These are phyloP conservation scores for Crotalus helleri DNA, from an alignment of 2,113 vertebrate species.

Conservation along the genomic window DNA sequence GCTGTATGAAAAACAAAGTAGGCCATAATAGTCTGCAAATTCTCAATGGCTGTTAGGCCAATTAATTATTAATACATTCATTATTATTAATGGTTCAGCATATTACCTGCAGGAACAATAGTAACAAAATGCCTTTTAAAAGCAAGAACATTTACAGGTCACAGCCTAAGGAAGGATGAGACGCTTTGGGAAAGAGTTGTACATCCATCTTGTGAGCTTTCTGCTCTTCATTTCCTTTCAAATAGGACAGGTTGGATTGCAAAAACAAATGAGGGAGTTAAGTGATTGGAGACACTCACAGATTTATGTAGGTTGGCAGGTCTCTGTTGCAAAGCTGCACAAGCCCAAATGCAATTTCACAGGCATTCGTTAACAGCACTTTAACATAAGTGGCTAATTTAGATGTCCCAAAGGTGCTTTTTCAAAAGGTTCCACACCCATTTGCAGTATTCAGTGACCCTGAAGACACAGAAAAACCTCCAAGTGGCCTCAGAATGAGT, in stretches of 20 bases:
- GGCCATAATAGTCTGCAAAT: conserved; percentile 28
- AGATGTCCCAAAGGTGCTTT: neutral
- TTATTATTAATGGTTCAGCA: conserved; percentile 21
- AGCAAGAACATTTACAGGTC: conserved; percentile 10
- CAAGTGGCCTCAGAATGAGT: neutral
- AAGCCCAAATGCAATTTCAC: neutral
- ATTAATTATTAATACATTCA: conserved; percentile 10
- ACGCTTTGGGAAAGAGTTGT: neutral
- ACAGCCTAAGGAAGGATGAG: neutral
- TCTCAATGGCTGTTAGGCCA: conserved; percentile 24
- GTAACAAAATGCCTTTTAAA: conserved; percentile 27
- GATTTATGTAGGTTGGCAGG: neutral
- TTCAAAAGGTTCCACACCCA: neutral
- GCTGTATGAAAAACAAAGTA: conserved; percentile 12
- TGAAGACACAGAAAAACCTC: neutral
- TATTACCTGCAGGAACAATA: neutral
- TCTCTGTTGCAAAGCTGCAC: neutral
- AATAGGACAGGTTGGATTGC: neutral
- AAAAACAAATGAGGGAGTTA: neutral
- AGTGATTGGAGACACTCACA: neutral
- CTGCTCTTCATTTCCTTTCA: neutral
- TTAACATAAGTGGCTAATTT: neutral
- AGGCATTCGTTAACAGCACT: neutral
- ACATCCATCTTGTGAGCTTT: neutral
- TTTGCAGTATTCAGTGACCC: neutral